A percentile compares a stretch with the other conserved stretches of the same genome.
Conservation (phyloP, 2,888 invertebrate species). For the Brenthis daphne region DNA sequence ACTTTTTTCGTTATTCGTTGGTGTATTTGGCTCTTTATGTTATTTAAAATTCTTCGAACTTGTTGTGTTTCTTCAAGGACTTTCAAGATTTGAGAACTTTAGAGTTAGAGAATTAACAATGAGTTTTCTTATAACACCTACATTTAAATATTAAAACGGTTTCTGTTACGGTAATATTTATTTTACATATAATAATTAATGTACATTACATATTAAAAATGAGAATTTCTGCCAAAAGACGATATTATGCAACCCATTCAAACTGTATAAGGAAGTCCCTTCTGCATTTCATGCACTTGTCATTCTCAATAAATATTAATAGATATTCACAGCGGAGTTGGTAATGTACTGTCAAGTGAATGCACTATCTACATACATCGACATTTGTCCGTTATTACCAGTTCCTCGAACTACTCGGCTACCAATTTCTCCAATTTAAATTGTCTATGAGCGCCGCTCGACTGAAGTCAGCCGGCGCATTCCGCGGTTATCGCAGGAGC, state of each 20-base stretch:
- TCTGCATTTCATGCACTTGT: constrained; percentile 26
- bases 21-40: constrained; percentile 44
- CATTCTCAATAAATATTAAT: constrained; percentile 45
- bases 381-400: constrained; percentile 63
- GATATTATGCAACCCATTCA: constrained; percentile 18
- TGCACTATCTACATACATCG: constrained; percentile 48
- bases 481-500: constrained; percentile 75
- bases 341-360: constrained; percentile 44
- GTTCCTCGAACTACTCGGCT: constrained; percentile 63
- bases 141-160: too few relatives aligned
- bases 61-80: background rate
- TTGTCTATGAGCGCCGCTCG: constrained; percentile 78
- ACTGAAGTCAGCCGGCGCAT: constrained; percentile 80
- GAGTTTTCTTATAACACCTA: background rate
- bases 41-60: constrained; percentile 18
- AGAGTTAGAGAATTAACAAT: background rate
- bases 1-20: constrained; percentile 45
- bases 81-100: too few relatives aligned
- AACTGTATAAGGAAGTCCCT: constrained; percentile 20
- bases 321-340: constrained; percentile 41
- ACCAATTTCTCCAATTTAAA: constrained; percentile 81
- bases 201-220: background rate
- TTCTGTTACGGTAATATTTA: too few relatives aligned
- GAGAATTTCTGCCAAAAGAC: background rate
- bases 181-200: too few relatives aligned